Evolutionary conservation across 2,888 invertebrate species (phyloP).

Genomic region (Leptura quadrifasciata): DNA sequence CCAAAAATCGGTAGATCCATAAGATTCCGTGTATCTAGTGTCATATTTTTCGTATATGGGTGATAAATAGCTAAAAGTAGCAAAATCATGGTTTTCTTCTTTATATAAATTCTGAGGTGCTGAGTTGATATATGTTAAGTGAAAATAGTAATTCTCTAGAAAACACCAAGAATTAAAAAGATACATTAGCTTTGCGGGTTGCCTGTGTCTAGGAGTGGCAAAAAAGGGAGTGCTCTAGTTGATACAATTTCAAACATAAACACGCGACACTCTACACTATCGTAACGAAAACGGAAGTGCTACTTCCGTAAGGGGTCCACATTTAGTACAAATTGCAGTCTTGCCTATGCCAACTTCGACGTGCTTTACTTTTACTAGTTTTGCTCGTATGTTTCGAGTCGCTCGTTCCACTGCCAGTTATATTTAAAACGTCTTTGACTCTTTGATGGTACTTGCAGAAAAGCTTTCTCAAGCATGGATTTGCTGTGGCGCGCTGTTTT

Average conservation of each 20-base stretch:
- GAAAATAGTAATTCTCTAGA: not conserved
- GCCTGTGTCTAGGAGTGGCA: constrained; percentile 41
- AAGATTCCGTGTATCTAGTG: too few relatives aligned
- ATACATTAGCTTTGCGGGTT: constrained; percentile 31
- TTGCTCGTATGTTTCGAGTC: constrained; percentile 11
- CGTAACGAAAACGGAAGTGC: constrained; percentile 58
- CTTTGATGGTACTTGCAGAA: constrained; percentile 5
- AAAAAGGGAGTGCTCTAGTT: constrained; percentile 48
- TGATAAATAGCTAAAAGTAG: too few relatives aligned
- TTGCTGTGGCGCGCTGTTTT: constrained; percentile 22
- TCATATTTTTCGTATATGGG: too few relatives aligned
- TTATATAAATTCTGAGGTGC: too few relatives aligned
- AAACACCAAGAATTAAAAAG: not conserved
- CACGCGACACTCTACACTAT: constrained; percentile 51
- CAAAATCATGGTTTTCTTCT: too few relatives aligned
- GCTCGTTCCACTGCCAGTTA: constrained; percentile 9
- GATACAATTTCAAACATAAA: constrained; percentile 40
- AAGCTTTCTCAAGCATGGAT: not conserved
- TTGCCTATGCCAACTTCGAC: constrained; percentile 39
- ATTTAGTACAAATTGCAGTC: constrained; percentile 44
- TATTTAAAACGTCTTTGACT: not conserved
- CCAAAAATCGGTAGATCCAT: too few relatives aligned
- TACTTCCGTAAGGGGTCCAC: constrained; percentile 61
- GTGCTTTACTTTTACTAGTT: constrained; percentile 47
- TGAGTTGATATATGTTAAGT: too few relatives aligned